These are phyloP conservation scores for Paguma larvata DNA, from an alignment of 2,797 vertebrate genomes.

Conservation along the genomic window DNA sequence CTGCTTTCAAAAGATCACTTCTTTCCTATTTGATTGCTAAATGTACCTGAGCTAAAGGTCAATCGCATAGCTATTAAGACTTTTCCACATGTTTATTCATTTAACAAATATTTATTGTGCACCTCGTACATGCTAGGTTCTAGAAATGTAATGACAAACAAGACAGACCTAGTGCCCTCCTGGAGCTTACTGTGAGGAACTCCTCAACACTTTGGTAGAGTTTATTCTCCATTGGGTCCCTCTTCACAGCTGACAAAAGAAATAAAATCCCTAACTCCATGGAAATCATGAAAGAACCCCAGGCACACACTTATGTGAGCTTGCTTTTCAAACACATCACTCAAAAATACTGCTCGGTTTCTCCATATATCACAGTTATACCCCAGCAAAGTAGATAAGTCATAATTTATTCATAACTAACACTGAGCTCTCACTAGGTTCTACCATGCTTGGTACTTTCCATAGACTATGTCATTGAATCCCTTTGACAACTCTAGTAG, in stretches of 20 bases:
- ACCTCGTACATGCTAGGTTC: not conserved
- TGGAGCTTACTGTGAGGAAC: not conserved
- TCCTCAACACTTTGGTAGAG: not conserved
- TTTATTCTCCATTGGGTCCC: not conserved
- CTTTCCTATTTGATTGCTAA: slow-evolving; percentile 19
- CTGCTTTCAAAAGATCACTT: not conserved
- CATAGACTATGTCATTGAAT: not conserved
- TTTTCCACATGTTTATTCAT: not conserved
- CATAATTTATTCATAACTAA: not conserved
- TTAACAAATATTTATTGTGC: slow-evolving; percentile 29
- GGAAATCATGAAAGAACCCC: slow-evolving; percentile 23
- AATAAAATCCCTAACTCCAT: not conserved
- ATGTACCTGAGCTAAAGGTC: slow-evolving; percentile 16
- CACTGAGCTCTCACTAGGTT: not conserved
- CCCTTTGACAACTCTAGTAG: not conserved
- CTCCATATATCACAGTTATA: not conserved
- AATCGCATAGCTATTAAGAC: not conserved
- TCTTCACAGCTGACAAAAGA: not conserved
- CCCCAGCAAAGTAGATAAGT: not conserved
- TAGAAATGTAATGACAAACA: not conserved
- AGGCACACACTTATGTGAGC: not conserved
- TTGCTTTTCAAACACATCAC: slow-evolving; percentile 30
- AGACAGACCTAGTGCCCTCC: not conserved
- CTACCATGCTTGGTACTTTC: not conserved
- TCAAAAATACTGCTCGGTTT: slow-evolving; percentile 28